A percentile compares a stretch with the other conserved stretches of the same genome.
Conservation (phyloP, 2,113 vertebrate species). For the Beaufortia kweichowensis region DNA sequence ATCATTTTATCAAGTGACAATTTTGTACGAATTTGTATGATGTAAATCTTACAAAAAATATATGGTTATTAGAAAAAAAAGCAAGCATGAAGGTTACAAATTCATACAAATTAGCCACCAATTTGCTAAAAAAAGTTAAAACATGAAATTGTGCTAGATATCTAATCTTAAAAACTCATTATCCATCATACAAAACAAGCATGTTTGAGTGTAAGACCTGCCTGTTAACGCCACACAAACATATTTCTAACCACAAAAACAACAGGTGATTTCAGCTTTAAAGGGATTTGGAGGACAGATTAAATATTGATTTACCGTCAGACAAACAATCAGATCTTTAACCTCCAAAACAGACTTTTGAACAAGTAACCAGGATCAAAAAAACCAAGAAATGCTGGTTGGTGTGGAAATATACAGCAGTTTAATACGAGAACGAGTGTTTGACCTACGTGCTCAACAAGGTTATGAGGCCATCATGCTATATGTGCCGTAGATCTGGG, state of each 20-base stretch:
- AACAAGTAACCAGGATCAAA: constrained; percentile 32
- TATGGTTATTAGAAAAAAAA: too few species aligned
- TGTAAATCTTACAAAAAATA: too few species aligned
- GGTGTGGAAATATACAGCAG: constrained; percentile 10
- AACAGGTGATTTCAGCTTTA: constrained; percentile 40
- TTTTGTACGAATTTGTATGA: too few species aligned
- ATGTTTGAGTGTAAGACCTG: constrained; percentile 17
- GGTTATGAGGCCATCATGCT: constrained; percentile 37
- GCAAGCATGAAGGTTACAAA: too few species aligned
- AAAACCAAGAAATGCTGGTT: constrained; percentile 7
- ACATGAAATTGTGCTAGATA: too few species aligned
- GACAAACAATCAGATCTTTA: constrained; percentile 55
- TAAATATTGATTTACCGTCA: constrained; percentile 65
- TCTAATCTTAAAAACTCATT: constrained; percentile 17
- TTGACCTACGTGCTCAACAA: constrained; percentile 30
- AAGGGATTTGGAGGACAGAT: constrained; percentile 60
- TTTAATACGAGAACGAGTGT: constrained; percentile 29
- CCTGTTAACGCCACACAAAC: constrained; percentile 7
- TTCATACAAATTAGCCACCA: too few species aligned
- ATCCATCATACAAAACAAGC: constrained; percentile 1
- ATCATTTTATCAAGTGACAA: too few species aligned
- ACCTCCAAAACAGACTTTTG: constrained; percentile 41
- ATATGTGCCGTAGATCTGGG: constrained; percentile 25
- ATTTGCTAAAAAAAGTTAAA: too few species aligned
- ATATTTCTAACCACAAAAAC: constrained; percentile 17